phyloP scores from a whole-genome alignment of 2,113 vertebrate genomes.

The Albula goreensis region DNA sequence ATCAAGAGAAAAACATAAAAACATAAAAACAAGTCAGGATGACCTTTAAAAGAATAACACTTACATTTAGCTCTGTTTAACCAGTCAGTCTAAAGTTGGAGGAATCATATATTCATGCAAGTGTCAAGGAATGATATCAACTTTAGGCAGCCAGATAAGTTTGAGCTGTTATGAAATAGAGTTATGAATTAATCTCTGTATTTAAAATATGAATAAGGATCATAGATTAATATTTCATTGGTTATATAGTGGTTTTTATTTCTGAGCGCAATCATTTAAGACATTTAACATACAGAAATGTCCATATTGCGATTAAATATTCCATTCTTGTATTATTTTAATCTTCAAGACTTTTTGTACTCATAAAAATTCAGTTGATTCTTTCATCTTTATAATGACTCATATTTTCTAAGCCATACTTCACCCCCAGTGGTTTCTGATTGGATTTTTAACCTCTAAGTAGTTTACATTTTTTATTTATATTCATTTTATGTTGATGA shows the following conservation, averaged over 20 bases:
- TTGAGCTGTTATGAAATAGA: background rate
- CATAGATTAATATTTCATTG: background rate
- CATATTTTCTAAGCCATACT: background rate
- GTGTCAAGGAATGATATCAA: background rate
- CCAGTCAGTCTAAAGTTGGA: background rate
- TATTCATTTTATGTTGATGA: background rate
- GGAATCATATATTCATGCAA: background rate
- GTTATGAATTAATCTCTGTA: background rate
- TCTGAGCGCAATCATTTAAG: background rate
- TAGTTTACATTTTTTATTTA: background rate
- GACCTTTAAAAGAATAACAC: background rate
- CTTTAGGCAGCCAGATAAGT: background rate
- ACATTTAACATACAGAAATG: background rate
- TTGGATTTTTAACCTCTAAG: background rate
- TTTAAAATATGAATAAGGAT: background rate
- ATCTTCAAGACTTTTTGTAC: background rate
- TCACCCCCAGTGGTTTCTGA: background rate
- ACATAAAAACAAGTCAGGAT: no score
- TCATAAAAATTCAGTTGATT: background rate
- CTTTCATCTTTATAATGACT: background rate
- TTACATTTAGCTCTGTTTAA: background rate
- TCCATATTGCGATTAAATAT: background rate
- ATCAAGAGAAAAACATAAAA: no score
- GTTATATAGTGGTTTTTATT: background rate
- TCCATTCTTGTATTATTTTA: background rate